Conservation (phyloP, 2,888 invertebrate species). For the Chouioia cunea region DNA sequence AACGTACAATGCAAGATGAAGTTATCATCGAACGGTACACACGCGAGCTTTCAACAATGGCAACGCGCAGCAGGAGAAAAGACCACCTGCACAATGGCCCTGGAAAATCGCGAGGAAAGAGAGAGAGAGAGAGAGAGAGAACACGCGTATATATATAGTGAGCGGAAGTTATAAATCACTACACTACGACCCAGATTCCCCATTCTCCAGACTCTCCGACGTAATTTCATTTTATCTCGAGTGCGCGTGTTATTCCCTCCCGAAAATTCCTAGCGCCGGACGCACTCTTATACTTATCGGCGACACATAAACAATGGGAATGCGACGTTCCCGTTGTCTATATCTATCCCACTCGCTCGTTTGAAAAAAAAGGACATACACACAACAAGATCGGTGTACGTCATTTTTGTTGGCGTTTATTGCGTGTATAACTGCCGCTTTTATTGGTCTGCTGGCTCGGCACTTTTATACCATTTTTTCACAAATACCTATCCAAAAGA, state of each 20-base stretch:
- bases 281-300: too few species aligned
- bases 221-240: conserved; percentile 59
- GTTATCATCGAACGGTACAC: conserved; percentile 6
- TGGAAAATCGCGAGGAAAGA: conserved; percentile 48
- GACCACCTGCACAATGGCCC: conserved; percentile 11
- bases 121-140: conserved; percentile 45
- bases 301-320: too few species aligned
- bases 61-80: conserved; percentile 4
- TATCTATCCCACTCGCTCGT: too few species aligned
- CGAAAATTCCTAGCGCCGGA: conserved; percentile 49
- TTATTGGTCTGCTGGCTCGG: too few species aligned
- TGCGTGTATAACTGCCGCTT: too few species aligned
- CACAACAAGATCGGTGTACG: too few species aligned
- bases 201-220: conserved; percentile 14
- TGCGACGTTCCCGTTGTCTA: too few species aligned
- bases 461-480: too few species aligned
- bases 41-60: not conserved
- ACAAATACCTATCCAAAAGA: too few species aligned
- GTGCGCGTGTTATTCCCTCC: conserved; percentile 48
- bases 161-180: conserved; percentile 60
- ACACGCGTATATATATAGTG: conserved; percentile 54
- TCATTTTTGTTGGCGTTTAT: too few species aligned
- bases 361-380: too few species aligned
- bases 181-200: conserved; percentile 23
- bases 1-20: conserved; percentile 13